A percentile compares a stretch with the other conserved stretches of the same genome.
These are phyloP conservation scores for Pentamera pediparva DNA, from an alignment of 53 echinoderm and acorn worm species.

Conservation along the genomic window DNA sequence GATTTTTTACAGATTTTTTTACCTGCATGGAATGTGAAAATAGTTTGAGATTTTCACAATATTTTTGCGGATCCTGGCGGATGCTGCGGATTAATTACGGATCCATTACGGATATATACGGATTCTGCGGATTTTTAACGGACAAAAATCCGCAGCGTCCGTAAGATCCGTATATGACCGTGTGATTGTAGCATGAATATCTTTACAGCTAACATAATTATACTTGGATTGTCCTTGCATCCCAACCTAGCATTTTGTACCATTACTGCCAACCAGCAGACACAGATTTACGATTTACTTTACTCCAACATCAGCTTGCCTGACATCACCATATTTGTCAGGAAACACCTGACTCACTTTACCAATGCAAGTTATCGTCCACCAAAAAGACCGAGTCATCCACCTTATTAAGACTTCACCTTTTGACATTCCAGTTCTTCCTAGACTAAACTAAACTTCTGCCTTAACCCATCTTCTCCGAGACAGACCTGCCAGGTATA, in stretches of 20 bases:
- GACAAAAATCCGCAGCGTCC: no score
- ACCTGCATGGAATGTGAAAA: neutral
- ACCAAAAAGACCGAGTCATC: conserved; percentile 38
- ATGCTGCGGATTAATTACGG: no score
- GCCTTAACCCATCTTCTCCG: conserved; percentile 60
- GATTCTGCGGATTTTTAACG: no score
- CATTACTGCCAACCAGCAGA: no score
- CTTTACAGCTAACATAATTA: no score
- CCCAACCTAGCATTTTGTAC: no score
- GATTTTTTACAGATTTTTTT: no score
- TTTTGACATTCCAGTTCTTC: conserved; percentile 43
- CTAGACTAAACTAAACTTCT: conserved; percentile 47
- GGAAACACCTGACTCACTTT: conserved; percentile 40
- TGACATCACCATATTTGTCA: conserved; percentile 48
- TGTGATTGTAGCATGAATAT: no score
- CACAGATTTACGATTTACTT: conserved; percentile 45
- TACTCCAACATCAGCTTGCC: conserved; percentile 47
- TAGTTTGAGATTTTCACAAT: neutral
- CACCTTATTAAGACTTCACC: conserved; percentile 26
- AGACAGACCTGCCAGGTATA: conserved; percentile 46
- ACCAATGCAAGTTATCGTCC: conserved; percentile 46
- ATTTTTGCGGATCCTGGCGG: no score
- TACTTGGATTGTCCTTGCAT: no score
- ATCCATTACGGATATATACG: no score
- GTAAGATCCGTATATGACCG: no score